Evolutionary conservation across 2,888 invertebrate species (phyloP), one percentile per base, ranked within the genome.

Genomic region (Ctena decussata): DNA sequence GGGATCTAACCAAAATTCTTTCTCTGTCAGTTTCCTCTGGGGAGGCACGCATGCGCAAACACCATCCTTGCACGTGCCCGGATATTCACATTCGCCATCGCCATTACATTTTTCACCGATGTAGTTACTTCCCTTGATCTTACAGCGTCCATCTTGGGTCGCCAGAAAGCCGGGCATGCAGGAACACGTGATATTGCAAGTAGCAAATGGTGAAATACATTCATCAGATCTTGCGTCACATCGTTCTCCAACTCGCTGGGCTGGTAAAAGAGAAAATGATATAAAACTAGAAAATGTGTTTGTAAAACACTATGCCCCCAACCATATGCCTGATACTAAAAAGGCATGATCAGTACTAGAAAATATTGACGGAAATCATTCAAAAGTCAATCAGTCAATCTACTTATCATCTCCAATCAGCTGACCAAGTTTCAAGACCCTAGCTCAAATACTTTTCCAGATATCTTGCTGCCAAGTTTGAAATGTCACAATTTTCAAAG

Each of bases 1-100:
- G 12, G 91, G 90, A 57, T 90, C 89, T 18, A 88, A 80, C 91
- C 91, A 91, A 74, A 90, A 91, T 71, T 91, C 91, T 60, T 91
- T 88, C 0, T 75, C 41, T 5, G 90, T 88, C 21, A 91, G 39
- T 65, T 82, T 49, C 71, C 91, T 80, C 69, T 90, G 88, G n/a
- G 84, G 85, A 11, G 46, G 53, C 44, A 84, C 82, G 80, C 91
- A 91, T 77, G 81, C 82, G 82, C 91, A 91, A 6, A 44, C 60
- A n/a, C 89, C 91, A 46, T 80, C 78, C 0, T 86, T 74, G 77
- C 91, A 91, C 6, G 75, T 82, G 24, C 85, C 86, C 30, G 91
- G 91, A 79, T 90, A 90, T 82, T 89, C 89, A 76, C 91, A 91
- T 24, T 87, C 86, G 5, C 79, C 80, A 21, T 53, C 73, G 15